Percentiles rank a stretch among this genome's conserved stretches.
Conservation (phyloP, 2,797 vertebrate species). For the Sebastes paucispinis region DNA sequence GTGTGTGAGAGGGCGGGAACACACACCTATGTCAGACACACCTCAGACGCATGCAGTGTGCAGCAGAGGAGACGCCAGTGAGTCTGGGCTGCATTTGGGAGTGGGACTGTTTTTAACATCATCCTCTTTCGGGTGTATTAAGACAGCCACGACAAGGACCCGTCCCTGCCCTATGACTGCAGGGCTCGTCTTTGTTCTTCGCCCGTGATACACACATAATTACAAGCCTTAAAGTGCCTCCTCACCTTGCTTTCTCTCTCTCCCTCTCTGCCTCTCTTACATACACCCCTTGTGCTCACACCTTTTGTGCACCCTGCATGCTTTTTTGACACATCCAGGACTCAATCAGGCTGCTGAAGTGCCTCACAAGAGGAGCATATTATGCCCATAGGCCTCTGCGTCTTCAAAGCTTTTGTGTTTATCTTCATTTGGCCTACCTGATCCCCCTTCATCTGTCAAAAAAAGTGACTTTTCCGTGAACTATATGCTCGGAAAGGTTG, state of each 20-base stretch:
- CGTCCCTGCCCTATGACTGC: slow-evolving; percentile 81
- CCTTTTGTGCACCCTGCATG: slow-evolving; percentile 42
- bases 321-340: slow-evolving; percentile 56
- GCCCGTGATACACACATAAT: slow-evolving; percentile 78
- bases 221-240: slow-evolving; percentile 79
- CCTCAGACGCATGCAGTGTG: slow-evolving; percentile 49
- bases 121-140: slow-evolving; percentile 72
- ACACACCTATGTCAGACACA: slow-evolving; percentile 64
- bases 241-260: slow-evolving; percentile 66
- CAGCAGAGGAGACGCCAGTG: slow-evolving; percentile 77
- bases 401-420: slow-evolving; percentile 34
- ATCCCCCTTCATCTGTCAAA: slow-evolving; percentile 14
- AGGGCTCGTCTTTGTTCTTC: slow-evolving; percentile 83
- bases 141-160: slow-evolving; percentile 64
- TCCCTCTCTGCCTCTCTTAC: background rate
- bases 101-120: slow-evolving; percentile 76
- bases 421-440: slow-evolving; percentile 1
- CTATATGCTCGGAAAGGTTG: background rate
- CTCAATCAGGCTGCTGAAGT: slow-evolving; percentile 29
- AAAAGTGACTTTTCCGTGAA: background rate
- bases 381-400: slow-evolving; percentile 5
- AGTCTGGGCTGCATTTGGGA: slow-evolving; percentile 77
- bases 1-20: background rate
- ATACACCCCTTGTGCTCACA: slow-evolving; percentile 38
- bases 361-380: slow-evolving; percentile 5